Conservation (phyloP, 1,140 invertebrate species). For the Temnothorax curvispinosus region DNA sequence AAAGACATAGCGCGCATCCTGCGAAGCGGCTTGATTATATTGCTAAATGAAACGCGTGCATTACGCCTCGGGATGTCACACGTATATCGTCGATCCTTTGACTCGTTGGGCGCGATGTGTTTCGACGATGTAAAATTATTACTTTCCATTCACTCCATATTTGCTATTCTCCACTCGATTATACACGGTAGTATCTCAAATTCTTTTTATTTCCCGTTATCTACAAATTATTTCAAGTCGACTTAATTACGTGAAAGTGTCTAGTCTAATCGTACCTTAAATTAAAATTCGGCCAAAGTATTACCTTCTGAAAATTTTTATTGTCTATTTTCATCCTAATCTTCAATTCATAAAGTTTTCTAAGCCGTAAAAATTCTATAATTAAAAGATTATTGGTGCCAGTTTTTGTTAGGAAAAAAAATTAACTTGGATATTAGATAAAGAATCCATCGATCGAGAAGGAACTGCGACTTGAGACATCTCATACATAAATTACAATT, state of each 20-base stretch:
- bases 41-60: constrained; percentile 3
- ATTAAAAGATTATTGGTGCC: background rate
- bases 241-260: background rate
- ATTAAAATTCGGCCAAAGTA: constrained; percentile 8
- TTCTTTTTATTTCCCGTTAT: background rate
- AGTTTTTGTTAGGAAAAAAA: background rate
- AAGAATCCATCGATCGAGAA: background rate
- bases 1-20: background rate
- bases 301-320: constrained; percentile 4
- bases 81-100: background rate
- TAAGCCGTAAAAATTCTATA: background rate
- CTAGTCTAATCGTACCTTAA: background rate
- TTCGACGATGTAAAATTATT: background rate
- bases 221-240: background rate
- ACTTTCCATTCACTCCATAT: background rate
- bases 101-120: background rate
- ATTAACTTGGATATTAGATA: background rate
- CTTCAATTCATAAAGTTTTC: background rate
- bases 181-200: background rate
- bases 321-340: background rate
- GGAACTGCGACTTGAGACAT: background rate
- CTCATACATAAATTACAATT: background rate
- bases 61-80: background rate
- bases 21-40: constrained; percentile 4
- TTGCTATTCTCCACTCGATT: background rate